A percentile compares a stretch with the other conserved stretches of the same genome.
phyloP scores from a whole-genome alignment of 2,888 invertebrate genomes.

The Cantharis lateralis region DNA sequence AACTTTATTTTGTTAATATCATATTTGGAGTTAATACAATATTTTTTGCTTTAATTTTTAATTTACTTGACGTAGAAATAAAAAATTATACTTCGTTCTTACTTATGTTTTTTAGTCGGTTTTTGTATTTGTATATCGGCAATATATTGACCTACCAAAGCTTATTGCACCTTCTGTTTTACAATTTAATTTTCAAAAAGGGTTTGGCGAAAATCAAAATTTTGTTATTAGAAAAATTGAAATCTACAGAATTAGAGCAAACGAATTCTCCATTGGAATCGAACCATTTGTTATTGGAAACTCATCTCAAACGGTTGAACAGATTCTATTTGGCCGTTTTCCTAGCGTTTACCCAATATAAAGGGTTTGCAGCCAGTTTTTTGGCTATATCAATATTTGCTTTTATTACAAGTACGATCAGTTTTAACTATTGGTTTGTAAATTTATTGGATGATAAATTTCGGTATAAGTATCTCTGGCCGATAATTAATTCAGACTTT shows the following conservation, averaged over 20 bases:
- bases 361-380: not conserved
- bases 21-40: not conserved
- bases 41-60: not conserved
- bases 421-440: not conserved
- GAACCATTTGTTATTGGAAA: not conserved
- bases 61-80: not conserved
- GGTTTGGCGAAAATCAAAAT: not conserved
- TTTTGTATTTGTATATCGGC: not conserved
- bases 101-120: not conserved
- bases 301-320: not conserved
- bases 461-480: not conserved
- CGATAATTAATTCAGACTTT: not conserved
- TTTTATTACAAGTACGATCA: not conserved
- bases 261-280: not conserved
- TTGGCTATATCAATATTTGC: not conserved
- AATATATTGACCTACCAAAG: not conserved
- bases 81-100: not conserved
- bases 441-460: not conserved
- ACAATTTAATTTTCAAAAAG: not conserved
- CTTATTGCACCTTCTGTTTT: not conserved
- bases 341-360: not conserved
- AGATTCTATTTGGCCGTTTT: not conserved
- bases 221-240: not conserved
- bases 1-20: not conserved
- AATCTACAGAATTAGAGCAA: not conserved